Evolutionary conservation across 2,888 invertebrate species (phyloP).

Genomic region (Busseola fusca): DNA sequence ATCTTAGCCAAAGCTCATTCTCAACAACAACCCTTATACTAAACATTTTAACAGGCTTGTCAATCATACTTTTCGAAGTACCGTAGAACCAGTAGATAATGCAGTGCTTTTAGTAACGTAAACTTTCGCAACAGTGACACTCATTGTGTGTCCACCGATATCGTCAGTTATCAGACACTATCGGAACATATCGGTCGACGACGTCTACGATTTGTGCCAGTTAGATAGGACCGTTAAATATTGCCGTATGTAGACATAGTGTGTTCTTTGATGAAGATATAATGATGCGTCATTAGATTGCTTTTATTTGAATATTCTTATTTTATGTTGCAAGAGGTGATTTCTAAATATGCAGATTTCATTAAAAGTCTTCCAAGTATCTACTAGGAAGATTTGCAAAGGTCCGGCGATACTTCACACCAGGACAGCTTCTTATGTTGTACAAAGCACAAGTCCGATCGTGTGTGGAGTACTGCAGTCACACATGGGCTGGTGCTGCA

Average conservation of each 20-base stretch:
- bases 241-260: constrained; percentile 25
- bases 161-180: constrained; percentile 56
- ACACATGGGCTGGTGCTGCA: no score
- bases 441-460: no score
- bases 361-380: no score
- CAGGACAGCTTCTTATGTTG: no score
- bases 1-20: no score
- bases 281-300: constrained; percentile 13
- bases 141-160: constrained; percentile 54
- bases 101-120: constrained; percentile 27
- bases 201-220: constrained; percentile 62
- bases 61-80: constrained; percentile 4
- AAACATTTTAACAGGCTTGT: constrained; percentile 10
- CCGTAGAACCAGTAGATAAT: constrained; percentile 6
- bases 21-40: neutral
- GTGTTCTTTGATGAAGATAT: constrained; percentile 47
- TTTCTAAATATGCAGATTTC: neutral
- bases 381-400: no score
- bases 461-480: no score
- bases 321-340: constrained; percentile 2
- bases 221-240: constrained; percentile 60
- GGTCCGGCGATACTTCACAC: no score
- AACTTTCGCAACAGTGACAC: constrained; percentile 70
- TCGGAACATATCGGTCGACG: constrained; percentile 61
- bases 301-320: constrained; percentile 37